Conservation (phyloP, 1,140 invertebrate species). For the Venturia canescens region DNA sequence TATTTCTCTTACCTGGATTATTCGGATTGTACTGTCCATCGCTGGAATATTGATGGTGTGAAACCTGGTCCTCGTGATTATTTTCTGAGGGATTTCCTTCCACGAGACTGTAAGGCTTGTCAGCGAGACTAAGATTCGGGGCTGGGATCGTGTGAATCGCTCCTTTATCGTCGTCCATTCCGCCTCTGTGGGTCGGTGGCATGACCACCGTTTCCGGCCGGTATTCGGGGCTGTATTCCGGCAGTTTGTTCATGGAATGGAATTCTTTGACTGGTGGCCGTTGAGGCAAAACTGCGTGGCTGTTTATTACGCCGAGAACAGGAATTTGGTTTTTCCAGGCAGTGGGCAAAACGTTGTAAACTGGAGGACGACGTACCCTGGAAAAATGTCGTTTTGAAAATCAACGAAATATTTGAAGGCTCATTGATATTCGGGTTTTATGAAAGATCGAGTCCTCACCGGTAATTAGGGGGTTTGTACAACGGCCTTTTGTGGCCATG, state of each 20-base stretch:
- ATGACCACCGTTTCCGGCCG: constrained; percentile 60
- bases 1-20: constrained; percentile 52
- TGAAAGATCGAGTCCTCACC: constrained; percentile 53
- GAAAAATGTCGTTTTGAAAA: background rate
- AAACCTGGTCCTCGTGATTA: constrained; percentile 43
- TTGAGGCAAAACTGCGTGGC: constrained; percentile 59
- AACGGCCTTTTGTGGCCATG: constrained; percentile 62
- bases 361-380: constrained; percentile 62
- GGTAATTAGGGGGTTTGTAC: constrained; percentile 66
- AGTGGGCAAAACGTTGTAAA: constrained; percentile 62
- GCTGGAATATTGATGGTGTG: constrained; percentile 46
- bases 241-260: constrained; percentile 63
- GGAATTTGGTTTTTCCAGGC: constrained; percentile 67
- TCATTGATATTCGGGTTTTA: background rate
- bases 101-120: constrained; percentile 60
- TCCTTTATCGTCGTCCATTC: constrained; percentile 79
- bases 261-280: constrained; percentile 65
- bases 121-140: constrained; percentile 82
- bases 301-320: constrained; percentile 58
- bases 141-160: constrained; percentile 90
- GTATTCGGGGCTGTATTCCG: constrained; percentile 67
- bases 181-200: constrained; percentile 60
- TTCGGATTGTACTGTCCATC: constrained; percentile 54
- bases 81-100: constrained; percentile 44
- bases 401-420: constrained; percentile 7